Base-by-base conservation (phyloP, 2,797 vertebrate species). In the Petrocephalus schoutedeni region DNA sequence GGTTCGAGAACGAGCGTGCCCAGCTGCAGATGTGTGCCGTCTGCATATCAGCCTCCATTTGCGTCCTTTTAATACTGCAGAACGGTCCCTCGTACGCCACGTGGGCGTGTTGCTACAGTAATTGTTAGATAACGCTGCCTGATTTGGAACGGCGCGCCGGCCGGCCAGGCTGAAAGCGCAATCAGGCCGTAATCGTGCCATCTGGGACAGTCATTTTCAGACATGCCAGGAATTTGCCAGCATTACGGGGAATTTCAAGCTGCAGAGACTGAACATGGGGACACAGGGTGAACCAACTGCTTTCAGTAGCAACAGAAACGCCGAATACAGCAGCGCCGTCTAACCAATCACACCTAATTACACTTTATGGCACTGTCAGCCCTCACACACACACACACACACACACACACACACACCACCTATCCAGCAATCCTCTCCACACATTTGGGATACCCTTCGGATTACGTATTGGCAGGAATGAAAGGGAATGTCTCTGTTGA, bases 201-300 rank as follows among this genome's bases (percentile, higher is more conserved):
- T 77, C 87, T 51, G 64, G 74, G 64, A 59, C 61, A 49, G 58
- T 77, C 87, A 54, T 80, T 19, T 74, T 83, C 58, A 86, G 84
- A 58, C 54, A 41, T 36, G 84, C 56, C 84, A 41, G 54, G 14
- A 8, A 86, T 32, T n/a, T 45, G 56, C 56, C 53, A n/a, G 84
- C 28, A 86, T 28, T 19, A 45, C 56, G n/a, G 16, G 5, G 56
- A 86, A 86, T 59, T n/a, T 59, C 8, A 56, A 58, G 28, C 16
- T 14, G 28, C 6, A 1, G 56, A n/a, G 84, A 58, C 53, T 9
- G 56, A 36, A 16, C 53, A 41, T 2, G 54, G 23, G 28, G 8
- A 3, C 23, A n/a, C 14, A 3, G 56, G 53, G 32, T 21, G 32
- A 36, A 19, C 56, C 49, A 23, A 51, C 80, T 51, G 45, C 19